Evolutionary conservation across 1,140 invertebrate species (phyloP), one percentile per base, ranked within the genome.

Genomic region (Steinernema feltiae): DNA sequence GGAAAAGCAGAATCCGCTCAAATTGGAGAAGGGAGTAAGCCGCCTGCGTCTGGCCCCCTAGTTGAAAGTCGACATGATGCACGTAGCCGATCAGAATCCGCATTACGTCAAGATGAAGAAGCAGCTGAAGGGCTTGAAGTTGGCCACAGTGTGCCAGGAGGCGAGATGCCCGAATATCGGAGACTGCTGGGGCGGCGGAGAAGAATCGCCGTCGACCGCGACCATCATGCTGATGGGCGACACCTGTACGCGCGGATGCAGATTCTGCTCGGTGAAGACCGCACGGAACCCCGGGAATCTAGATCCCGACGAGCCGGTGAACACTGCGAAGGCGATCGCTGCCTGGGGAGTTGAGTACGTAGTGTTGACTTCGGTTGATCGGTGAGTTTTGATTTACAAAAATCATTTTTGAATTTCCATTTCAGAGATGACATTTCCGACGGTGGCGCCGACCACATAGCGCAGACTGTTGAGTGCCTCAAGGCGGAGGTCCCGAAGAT

Each of bases 181-280:
- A 27, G 95, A 98, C 89, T 99, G 97, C 88, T 99, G 97, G 97
- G 95, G 95, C 78, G 96, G 89, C 41, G 87, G 87, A 21, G 87
- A 89, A 69, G 80, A 88, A 76, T 85, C 86, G 1, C 88, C 87
- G 30, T 88, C 90, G 2, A 91, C 90, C 21, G 90, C 90, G 0
- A 91, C 90, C 18, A 91, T 91, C 32, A 91, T 91, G 90, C 87
- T 90, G 32, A 85, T 88, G 83, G 88, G 87, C 18, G 89, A 89
- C 79, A 87, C 87, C 0, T 90, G 89, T 81, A 90, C 84, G 21
- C 35, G 84, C 32, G 84, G 84, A 75, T 86, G 84, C 88, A 90
- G 94, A 85, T 99, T 99, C 88, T 99, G 97, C 88, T 99, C 97
- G 0, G 94, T 99, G 12, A 99, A 99, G 90, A 99, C 97, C 17